Evolutionary conservation across 1,140 invertebrate species (phyloP).

Genomic region (Eciton burchellii): DNA sequence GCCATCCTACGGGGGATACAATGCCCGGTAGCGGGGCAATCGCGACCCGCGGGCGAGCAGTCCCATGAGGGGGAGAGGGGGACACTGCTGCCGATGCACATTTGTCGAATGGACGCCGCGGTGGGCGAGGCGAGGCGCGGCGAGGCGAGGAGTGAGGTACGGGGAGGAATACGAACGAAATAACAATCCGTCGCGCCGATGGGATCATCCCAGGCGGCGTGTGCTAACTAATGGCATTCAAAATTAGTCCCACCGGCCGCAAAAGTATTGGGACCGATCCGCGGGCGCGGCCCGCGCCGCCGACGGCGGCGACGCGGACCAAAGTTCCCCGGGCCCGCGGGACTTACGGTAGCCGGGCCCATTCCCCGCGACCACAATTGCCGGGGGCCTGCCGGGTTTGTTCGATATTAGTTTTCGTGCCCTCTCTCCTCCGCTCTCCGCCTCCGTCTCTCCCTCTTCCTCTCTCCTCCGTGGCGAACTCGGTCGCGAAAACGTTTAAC

Average conservation of each 20-base stretch:
- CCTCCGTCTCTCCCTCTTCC: slow-evolving; percentile 2
- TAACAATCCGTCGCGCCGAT: slow-evolving; percentile 74
- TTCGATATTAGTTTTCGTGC: slow-evolving; percentile 84
- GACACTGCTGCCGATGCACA: not conserved
- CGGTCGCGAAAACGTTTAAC: slow-evolving; percentile 81
- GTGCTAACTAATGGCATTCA: slow-evolving; percentile 83
- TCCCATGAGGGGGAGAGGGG: not conserved
- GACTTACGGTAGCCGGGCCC: slow-evolving; percentile 66
- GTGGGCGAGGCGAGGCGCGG: slow-evolving; percentile 6
- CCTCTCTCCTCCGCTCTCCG: slow-evolving; percentile 55
- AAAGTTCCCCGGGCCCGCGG: slow-evolving; percentile 65
- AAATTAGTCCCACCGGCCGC: slow-evolving; percentile 80
- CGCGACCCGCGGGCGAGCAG: slow-evolving; percentile 14
- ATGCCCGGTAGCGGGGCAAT: slow-evolving; percentile 19
- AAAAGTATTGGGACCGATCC: slow-evolving; percentile 78
- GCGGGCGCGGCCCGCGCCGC: not conserved
- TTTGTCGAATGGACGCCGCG: slow-evolving; percentile 5
- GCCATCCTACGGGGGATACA: not conserved
- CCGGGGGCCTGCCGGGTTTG: slow-evolving; percentile 74
- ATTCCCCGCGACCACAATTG: slow-evolving; percentile 81
- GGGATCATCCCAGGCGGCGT: slow-evolving; percentile 77
- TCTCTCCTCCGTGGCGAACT: slow-evolving; percentile 37
- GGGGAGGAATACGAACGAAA: slow-evolving; percentile 73
- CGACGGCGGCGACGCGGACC: slow-evolving; percentile 54
- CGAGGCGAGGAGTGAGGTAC: slow-evolving; percentile 19